phyloP scores from a whole-genome alignment of 2,888 invertebrate genomes.

The Tachystola acroxantha region DNA sequence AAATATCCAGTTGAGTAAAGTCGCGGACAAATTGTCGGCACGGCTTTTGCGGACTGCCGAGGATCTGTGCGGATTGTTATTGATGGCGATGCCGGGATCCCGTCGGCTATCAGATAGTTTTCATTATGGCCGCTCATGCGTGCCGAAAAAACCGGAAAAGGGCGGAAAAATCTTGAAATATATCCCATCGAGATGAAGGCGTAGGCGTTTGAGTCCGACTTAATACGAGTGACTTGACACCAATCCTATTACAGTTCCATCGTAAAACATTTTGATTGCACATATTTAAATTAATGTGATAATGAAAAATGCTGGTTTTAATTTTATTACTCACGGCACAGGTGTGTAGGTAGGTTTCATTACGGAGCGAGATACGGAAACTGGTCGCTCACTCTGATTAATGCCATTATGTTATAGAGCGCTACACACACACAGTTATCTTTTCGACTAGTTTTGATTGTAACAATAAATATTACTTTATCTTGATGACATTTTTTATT shows the following conservation, averaged over 20 bases:
- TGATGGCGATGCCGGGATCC: conserved; percentile 35
- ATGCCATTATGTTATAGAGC: conserved; percentile 14
- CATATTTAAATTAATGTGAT: conserved; percentile 5
- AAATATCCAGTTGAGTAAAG: conserved; percentile 47
- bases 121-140: conserved; percentile 63
- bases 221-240: conserved; percentile 46
- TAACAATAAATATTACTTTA: conserved; percentile 15
- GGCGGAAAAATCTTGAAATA: conserved; percentile 50
- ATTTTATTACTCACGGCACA: conserved; percentile 8
- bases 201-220: conserved; percentile 34
- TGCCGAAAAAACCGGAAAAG: conserved; percentile 14
- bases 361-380: conserved; percentile 4
- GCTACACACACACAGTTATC: conserved; percentile 7
- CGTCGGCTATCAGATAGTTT: conserved; percentile 50
- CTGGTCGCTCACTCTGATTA: conserved; percentile 10
- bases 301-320: conserved; percentile 4
- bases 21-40: conserved; percentile 56
- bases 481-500: conserved; percentile 18
- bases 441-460: conserved; percentile 15
- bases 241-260: conserved; percentile 41
- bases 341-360: conserved; percentile 9
- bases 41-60: conserved; percentile 48
- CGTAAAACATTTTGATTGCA: conserved; percentile 18
- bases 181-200: conserved; percentile 21
- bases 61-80: conserved; percentile 63